These are phyloP conservation scores for Cephalopterus ornatus DNA, from an alignment of 2,113 vertebrate species.

Conservation along the genomic window DNA sequence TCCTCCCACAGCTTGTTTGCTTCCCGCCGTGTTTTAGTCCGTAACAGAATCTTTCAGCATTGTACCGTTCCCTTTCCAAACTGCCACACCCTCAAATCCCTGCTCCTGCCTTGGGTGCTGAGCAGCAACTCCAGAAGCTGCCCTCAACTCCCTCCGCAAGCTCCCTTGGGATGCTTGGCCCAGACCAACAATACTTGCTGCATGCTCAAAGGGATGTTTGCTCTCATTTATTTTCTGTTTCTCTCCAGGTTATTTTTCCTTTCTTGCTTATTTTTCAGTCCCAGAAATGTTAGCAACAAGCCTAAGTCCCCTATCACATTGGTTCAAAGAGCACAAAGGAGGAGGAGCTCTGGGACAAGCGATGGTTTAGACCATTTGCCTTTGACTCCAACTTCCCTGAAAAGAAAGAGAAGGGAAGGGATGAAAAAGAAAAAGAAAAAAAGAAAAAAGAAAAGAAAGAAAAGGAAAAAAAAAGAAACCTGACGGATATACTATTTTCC, in stretches of 20 bases:
- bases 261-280: background rate
- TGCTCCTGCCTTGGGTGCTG: background rate
- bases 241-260: background rate
- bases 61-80: background rate
- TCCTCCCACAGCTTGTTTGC: background rate
- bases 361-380: background rate
- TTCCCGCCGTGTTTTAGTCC: background rate
- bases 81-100: background rate
- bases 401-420: background rate
- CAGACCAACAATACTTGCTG: background rate
- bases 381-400: background rate
- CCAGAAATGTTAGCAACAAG: background rate
- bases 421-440: background rate
- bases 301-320: fast-evolving
- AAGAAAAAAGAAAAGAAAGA: background rate
- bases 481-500: too few species aligned
- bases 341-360: background rate
- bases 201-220: background rate
- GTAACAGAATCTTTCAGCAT: background rate
- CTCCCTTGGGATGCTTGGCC: background rate
- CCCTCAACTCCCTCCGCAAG: background rate
- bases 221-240: background rate
- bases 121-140: background rate
- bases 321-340: background rate
- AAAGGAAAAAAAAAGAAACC: background rate